These are phyloP conservation scores for Thera britannica DNA, from an alignment of 2,888 invertebrate species.

Conservation along the genomic window DNA sequence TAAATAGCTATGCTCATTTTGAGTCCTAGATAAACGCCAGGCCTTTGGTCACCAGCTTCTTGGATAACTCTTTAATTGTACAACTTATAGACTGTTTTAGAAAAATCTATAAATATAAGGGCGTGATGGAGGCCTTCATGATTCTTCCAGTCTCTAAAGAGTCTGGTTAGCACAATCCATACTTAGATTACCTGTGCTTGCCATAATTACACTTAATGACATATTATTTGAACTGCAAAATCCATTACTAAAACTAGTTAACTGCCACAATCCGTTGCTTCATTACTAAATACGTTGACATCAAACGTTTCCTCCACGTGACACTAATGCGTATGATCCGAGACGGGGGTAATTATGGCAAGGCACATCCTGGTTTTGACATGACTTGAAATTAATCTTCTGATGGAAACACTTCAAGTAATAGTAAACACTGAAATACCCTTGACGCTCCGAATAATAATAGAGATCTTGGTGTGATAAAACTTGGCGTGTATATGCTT, in stretches of 20 bases:
- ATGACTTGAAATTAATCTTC: conserved; percentile 32
- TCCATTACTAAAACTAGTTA: conserved; percentile 19
- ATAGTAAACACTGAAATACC: neutral
- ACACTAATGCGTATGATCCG: conserved; percentile 27
- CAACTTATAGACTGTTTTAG: too few species aligned
- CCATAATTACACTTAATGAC: neutral
- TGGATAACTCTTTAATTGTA: too few species aligned
- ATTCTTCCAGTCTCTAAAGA: too few species aligned
- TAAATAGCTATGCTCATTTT: too few species aligned
- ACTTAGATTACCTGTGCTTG: neutral
- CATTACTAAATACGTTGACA: conserved; percentile 23
- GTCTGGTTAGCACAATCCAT: too few species aligned
- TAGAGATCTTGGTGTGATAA: too few species aligned
- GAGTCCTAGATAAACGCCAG: too few species aligned
- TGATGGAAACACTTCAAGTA: conserved; percentile 38
- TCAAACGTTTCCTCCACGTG: conserved; percentile 30
- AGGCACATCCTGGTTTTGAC: conserved; percentile 30
- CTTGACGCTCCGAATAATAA: too few species aligned
- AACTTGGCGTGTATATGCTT: too few species aligned
- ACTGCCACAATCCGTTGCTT: conserved; percentile 20
- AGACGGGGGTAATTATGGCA: conserved; percentile 25
- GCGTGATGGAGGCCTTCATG: too few species aligned
- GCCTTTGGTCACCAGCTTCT: too few species aligned
- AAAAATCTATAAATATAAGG: too few species aligned
- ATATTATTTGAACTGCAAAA: neutral